Evolutionary conservation across 1,140 invertebrate species (phyloP).

Genomic region (Ptiloglossa arizonensis): DNA sequence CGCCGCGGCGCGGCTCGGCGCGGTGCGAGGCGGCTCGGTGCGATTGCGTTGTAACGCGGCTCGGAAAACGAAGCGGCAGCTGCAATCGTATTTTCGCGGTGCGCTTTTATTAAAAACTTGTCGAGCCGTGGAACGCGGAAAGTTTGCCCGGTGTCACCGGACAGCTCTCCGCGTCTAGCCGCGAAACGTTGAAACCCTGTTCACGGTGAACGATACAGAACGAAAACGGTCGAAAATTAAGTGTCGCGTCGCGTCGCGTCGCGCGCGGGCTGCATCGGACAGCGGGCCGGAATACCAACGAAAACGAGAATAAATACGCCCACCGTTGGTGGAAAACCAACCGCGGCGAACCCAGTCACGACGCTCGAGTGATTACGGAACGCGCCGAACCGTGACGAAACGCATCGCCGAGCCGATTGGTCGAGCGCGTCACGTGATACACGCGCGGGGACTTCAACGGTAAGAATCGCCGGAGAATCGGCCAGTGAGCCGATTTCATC

Average conservation of each 20-base stretch:
- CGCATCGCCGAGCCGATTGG: too few species aligned
- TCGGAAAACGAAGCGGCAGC: neutral
- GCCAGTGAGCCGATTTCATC: too few species aligned
- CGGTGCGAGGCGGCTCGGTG: neutral
- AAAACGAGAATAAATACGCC: neutral
- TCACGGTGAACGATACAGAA: neutral
- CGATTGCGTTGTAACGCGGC: neutral
- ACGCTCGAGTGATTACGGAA: neutral
- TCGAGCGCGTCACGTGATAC: too few species aligned
- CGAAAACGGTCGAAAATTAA: slow-evolving; percentile 18
- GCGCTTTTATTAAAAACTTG: slow-evolving; percentile 25
- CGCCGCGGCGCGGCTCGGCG: neutral
- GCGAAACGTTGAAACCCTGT: neutral
- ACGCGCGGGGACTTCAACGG: too few species aligned
- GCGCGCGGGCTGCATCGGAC: neutral
- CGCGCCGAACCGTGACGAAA: neutral
- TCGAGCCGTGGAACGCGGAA: neutral
- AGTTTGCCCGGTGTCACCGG: neutral
- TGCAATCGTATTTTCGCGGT: slow-evolving; percentile 14
- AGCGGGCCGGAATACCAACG: neutral
- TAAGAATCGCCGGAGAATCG: too few species aligned
- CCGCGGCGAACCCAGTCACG: neutral
- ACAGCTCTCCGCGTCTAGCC: neutral
- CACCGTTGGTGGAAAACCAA: neutral
- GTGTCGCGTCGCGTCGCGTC: neutral